Base-by-base conservation (phyloP, 2,888 invertebrate species). In the Caenorhabditis auriculariae region DNA sequence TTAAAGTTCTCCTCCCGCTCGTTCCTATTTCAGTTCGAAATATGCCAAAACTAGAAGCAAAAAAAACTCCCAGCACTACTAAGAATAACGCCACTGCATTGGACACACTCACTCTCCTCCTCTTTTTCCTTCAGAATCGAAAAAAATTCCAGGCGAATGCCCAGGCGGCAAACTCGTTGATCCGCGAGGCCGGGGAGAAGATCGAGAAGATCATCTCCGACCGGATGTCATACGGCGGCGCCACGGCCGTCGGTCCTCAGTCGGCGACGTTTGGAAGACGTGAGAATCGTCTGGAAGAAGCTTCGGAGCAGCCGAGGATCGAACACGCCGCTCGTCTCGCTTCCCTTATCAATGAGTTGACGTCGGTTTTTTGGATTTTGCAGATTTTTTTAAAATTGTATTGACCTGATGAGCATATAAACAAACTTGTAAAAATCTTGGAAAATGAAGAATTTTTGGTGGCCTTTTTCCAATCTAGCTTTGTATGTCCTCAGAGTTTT, bases 171-270 rank as follows among this genome's bases (percentile, higher is more conserved):
- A 87, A 91, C 45, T 93, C 95, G 82, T 89, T 93, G 60, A 90
- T 96, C 75, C 88, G 91, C 61, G 93, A 94, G 73, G 90, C 93
- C 4, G 91, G 93, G 79, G 89, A 91, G 78, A 90, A 93, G 78
- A 93, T 96, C 72, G 89, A 87, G 85, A 82, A 44, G 46, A 45
- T 67, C 21, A 39, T 69, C 15, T 37, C 60, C 9, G 55, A 66
- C 12, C 28, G 53, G 41, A 45, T 53, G 41, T 26, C 26, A 9
- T 19, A 27, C 23, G 23, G 37, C 24, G 43, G 44, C 4, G 47
- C 32, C 2, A 23, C 28, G 35, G 26, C 28, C 5, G 3, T 29
- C 4, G 21, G n/a, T 5, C 24, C 27, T 15, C 39, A 19, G 19
- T 29, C 19, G n/a, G 41, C 42, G 26, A 15, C 23, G 6, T 28